Conservation (phyloP, 2,797 vertebrate genomes). For the Microctenopoma lineatum region DNA sequence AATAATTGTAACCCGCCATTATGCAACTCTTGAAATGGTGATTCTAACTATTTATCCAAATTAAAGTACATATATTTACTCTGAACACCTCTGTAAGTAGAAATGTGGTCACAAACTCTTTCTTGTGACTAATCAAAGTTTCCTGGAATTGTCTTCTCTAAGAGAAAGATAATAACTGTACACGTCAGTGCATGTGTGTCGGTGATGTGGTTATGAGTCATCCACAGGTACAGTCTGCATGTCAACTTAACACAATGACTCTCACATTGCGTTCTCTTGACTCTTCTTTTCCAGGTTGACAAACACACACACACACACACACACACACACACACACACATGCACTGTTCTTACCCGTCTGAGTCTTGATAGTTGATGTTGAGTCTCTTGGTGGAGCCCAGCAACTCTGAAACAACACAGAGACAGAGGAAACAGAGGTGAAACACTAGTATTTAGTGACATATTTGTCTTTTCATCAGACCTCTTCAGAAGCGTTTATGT, state of each 20-base stretch:
- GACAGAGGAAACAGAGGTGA: slow-evolving; percentile 17
- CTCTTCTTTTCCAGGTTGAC: slow-evolving; percentile 27
- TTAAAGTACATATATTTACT: too few species aligned
- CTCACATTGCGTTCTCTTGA: slow-evolving; percentile 36
- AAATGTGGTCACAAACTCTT: not conserved
- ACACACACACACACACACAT: slow-evolving; percentile 16
- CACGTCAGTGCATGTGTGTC: slow-evolving; percentile 19
- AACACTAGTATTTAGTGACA: slow-evolving; percentile 40
- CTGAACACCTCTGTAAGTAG: not conserved
- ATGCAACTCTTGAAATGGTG: too few species aligned
- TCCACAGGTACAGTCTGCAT: slow-evolving; percentile 22
- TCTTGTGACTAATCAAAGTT: not conserved
- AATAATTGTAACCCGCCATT: not conserved
- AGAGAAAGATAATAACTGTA: slow-evolving; percentile 13
- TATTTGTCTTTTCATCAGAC: slow-evolving; percentile 46
- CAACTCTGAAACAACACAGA: slow-evolving; percentile 86
- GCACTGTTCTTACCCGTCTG: slow-evolving; percentile 77
- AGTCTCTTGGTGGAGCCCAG: slow-evolving; percentile 94
- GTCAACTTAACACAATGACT: slow-evolving; percentile 44
- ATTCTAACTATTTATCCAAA: too few species aligned
- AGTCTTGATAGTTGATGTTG: slow-evolving; percentile 95
- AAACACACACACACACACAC: slow-evolving; percentile 19
- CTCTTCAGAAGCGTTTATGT: slow-evolving; percentile 26
- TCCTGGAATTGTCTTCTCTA: not conserved
- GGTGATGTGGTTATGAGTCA: slow-evolving; percentile 37